Conservation (phyloP, 1,140 invertebrate genomes). For the Arion vulgaris region DNA sequence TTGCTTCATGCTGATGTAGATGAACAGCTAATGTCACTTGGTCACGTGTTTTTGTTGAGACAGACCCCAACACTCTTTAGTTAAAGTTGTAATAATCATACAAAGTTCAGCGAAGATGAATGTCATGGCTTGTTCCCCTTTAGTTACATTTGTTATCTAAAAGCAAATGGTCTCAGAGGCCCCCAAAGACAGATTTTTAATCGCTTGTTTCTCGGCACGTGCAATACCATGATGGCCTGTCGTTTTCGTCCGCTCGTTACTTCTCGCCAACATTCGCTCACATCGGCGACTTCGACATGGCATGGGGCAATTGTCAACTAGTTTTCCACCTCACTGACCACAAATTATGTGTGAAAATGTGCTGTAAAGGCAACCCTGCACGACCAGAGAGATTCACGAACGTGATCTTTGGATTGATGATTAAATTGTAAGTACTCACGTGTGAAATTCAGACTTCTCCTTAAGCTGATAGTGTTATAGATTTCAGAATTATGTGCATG, state of each 20-base stretch:
- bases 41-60: background rate
- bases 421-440: background rate
- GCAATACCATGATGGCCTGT: background rate
- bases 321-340: constrained; percentile 6
- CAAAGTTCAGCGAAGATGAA: background rate
- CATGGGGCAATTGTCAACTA: background rate
- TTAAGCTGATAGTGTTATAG: background rate
- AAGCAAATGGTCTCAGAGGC: background rate
- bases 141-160: background rate
- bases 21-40: background rate
- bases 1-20: background rate
- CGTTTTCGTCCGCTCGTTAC: background rate
- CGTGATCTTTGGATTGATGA: background rate
- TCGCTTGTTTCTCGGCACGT: constrained; percentile 16
- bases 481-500: background rate
- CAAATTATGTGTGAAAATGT: background rate
- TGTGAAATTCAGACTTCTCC: background rate
- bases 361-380: background rate
- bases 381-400: background rate
- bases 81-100: background rate
- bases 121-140: background rate
- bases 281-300: background rate
- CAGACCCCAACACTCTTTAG: background rate
- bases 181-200: background rate
- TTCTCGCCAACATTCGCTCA: background rate